phyloP scores from a whole-genome alignment of 1,140 invertebrate genomes.

The Zophobas atratus region DNA sequence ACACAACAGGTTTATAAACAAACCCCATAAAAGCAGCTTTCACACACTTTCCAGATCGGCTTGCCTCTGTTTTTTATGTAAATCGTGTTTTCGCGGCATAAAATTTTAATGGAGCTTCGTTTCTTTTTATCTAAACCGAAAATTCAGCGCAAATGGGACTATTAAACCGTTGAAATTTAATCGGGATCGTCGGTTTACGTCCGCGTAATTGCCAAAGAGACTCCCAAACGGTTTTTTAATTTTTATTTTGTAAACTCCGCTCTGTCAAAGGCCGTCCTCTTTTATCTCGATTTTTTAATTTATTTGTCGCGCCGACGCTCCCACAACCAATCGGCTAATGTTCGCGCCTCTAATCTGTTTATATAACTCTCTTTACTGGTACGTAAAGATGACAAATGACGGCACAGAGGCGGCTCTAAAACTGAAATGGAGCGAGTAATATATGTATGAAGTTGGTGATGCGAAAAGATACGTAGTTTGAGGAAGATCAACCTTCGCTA shows the following conservation, averaged over 20 bases:
- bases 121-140: conserved; percentile 44
- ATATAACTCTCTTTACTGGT: conserved; percentile 13
- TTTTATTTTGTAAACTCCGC: not conserved
- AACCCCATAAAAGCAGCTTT: conserved; percentile 33
- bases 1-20: conserved; percentile 40
- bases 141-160: conserved; percentile 12
- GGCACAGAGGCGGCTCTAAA: conserved; percentile 30
- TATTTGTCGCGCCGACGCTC: too few relatives aligned
- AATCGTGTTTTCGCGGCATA: conserved; percentile 38
- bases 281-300: too few relatives aligned
- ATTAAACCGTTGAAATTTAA: conserved; percentile 34
- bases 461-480: conserved; percentile 45
- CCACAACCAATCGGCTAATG: conserved; percentile 7
- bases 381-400: conserved; percentile 37
- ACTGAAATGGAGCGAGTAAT: conserved; percentile 46
- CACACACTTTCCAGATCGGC: conserved; percentile 26
- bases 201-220: not conserved
- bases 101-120: conserved; percentile 36
- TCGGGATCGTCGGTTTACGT: conserved; percentile 1
- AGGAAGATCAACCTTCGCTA: conserved; percentile 18
- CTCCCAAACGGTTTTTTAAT: not conserved
- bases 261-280: not conserved
- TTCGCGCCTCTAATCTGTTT: conserved; percentile 35
- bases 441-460: conserved; percentile 47
- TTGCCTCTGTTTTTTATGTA: conserved; percentile 38